Percentiles rank a stretch among this genome's conserved stretches.
Conservation (phyloP, 2,797 vertebrate genomes). For the Coluber constrictor region DNA sequence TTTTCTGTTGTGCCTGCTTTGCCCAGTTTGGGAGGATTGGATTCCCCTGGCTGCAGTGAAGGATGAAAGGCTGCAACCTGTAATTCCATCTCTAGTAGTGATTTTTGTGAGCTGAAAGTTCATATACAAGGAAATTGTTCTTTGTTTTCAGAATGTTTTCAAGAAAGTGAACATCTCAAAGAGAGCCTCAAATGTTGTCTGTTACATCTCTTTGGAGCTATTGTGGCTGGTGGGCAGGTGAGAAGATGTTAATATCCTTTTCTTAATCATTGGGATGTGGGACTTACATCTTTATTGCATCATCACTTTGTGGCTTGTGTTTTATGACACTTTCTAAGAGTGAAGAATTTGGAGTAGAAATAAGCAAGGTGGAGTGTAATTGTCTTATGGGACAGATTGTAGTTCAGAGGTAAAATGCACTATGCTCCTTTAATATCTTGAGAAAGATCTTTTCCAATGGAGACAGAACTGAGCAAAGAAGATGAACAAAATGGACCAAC, state of each 20-base stretch:
- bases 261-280: not conserved
- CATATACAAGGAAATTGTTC: conserved; percentile 24
- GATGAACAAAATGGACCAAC: not conserved
- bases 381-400: not conserved
- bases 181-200: conserved; percentile 95
- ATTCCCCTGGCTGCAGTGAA: not conserved
- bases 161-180: conserved; percentile 97
- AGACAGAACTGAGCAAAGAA: not conserved
- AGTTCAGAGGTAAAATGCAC: not conserved
- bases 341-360: conserved; percentile 11
- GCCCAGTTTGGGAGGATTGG: not conserved
- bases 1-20: not conserved
- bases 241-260: conserved; percentile 17
- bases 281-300: not conserved
- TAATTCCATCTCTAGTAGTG: not conserved
- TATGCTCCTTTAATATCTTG: too few relatives aligned
- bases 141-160: conserved; percentile 88
- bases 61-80: not conserved
- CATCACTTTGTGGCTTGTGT: not conserved
- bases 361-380: not conserved
- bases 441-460: not conserved
- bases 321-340: not conserved
- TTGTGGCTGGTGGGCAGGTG: conserved; percentile 94
- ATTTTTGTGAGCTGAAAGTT: conserved; percentile 8
- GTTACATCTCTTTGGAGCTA: conserved; percentile 93